Evolutionary conservation across 2,797 vertebrate species (phyloP).

Genomic region (Liparis tanakae): DNA sequence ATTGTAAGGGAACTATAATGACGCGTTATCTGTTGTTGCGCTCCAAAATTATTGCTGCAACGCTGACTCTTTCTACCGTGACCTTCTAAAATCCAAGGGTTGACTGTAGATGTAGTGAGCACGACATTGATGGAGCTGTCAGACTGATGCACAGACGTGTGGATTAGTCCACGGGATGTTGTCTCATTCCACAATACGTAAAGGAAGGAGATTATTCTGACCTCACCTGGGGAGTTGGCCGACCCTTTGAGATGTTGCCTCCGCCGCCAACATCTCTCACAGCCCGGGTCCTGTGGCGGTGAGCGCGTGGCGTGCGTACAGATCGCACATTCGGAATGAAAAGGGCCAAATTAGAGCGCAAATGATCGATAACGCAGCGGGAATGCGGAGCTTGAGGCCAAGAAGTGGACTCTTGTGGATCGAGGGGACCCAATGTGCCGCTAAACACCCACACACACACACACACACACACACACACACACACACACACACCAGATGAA

Average conservation of each 20-base stretch:
- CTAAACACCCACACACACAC: constrained; percentile 6
- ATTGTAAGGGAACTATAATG: background rate
- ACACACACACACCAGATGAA: no score
- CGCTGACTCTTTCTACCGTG: background rate
- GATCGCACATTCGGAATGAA: constrained; percentile 42
- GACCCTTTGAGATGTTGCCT: background rate
- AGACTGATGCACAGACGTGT: background rate
- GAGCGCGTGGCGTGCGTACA: constrained; percentile 27
- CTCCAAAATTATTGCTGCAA: background rate
- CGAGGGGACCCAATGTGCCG: constrained; percentile 2
- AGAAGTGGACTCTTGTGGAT: constrained; percentile 22
- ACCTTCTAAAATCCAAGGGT: background rate
- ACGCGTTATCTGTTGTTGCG: constrained; percentile 9
- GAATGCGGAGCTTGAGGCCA: background rate
- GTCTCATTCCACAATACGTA: background rate
- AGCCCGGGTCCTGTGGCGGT: background rate
- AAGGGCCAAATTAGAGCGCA: constrained; percentile 14
- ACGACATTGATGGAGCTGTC: background rate
- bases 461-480: no score
- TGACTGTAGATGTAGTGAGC: background rate
- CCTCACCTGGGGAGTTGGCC: background rate
- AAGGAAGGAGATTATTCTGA: background rate
- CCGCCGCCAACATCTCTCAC: background rate
- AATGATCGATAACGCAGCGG: constrained; percentile 41
- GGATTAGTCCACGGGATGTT: no score